Conservation (phyloP, 92 coral and sea anemone species). For the Palythoa grandiflora region DNA sequence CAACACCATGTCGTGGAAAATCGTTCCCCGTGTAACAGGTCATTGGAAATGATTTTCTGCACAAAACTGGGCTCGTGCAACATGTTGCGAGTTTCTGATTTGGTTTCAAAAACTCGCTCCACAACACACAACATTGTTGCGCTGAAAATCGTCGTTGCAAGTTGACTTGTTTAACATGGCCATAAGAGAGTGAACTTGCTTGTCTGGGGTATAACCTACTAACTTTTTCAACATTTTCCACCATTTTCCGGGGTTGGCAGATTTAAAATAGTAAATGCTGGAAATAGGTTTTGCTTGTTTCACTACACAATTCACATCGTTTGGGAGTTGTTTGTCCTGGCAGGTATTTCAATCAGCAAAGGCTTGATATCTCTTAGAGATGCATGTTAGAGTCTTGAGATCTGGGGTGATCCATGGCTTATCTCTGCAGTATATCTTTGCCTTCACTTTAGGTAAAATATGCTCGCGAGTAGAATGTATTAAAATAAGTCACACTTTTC, state of each 20-base stretch:
- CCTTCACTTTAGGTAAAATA: too few species aligned
- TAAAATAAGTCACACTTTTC: too few species aligned
- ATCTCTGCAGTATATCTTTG: conserved; percentile 41
- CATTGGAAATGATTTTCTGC: too few species aligned
- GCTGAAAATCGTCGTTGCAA: too few species aligned
- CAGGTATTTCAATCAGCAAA: conserved; percentile 20
- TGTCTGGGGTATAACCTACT: conserved; percentile 46
- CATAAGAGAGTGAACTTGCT: conserved; percentile 39
- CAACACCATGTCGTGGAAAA: too few species aligned
- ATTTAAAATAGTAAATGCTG: conserved; percentile 44
- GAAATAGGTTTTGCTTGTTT: conserved; percentile 44
- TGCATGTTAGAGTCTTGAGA: conserved; percentile 33
- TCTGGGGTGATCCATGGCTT: conserved; percentile 58
- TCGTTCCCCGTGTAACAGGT: too few species aligned
- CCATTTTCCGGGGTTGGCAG: conserved; percentile 47
- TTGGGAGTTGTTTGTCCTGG: conserved; percentile 35
- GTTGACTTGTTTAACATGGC: too few species aligned
- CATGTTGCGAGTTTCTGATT: too few species aligned
- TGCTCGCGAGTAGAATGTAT: too few species aligned
- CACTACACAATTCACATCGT: conserved; percentile 11
- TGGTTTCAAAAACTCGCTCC: too few species aligned
- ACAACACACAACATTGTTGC: too few species aligned
- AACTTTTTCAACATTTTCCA: conserved; percentile 47
- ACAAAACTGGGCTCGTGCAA: too few species aligned
- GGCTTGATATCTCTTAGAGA: conserved; percentile 42